Evolutionary conservation across 2,797 vertebrate species (phyloP), one percentile per base, ranked within the genome.

Genomic region (Gephyroberyx darwinii): DNA sequence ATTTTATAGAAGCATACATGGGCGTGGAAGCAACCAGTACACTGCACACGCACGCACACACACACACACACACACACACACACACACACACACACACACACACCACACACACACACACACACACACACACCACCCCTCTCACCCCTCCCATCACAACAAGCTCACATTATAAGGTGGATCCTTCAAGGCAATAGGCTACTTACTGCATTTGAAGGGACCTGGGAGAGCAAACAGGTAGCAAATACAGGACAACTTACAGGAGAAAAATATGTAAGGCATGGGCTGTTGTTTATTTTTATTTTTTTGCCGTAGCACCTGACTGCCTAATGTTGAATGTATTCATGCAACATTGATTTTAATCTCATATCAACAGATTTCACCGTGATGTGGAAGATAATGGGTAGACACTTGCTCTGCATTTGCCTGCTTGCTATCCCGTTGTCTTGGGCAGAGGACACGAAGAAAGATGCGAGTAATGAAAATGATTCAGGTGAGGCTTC

Each of bases 341-440:
- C 26, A 30, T 30, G 14, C 26, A 54, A 62, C 31, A 47, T 56
- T 56, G 19, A 56, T 50, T 35, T 6, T 37, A 56, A n/a, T 6
- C 6, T 57, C 17, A 9, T 39, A 63, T 70, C 59, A 33, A 22
- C 73, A 82, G 74, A 60, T 60, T 39, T 62, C 33, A 22, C 6
- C 57, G 74, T 10, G 51, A 83, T 85, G 79, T 65, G 33, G 67
- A 85, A 35, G 60, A 78, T 83, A 61, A 59, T 59, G 56, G 79
- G 76, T 17, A 85, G 66, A 89, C 85, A 87, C 83, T 80, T 92
- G 70, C 63, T 93, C 75, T 90, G 85, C 72, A 7, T 92, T 39
- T 60, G 88, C n/a, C 77, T 93, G 58, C 77, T 92, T 8, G 50
- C 33, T 48, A 16, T 92, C 64, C 83, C 85, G 39, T 64, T 88